Base-by-base conservation (phyloP, 2,888 invertebrate genomes). In the Calameuta pallipes region DNA sequence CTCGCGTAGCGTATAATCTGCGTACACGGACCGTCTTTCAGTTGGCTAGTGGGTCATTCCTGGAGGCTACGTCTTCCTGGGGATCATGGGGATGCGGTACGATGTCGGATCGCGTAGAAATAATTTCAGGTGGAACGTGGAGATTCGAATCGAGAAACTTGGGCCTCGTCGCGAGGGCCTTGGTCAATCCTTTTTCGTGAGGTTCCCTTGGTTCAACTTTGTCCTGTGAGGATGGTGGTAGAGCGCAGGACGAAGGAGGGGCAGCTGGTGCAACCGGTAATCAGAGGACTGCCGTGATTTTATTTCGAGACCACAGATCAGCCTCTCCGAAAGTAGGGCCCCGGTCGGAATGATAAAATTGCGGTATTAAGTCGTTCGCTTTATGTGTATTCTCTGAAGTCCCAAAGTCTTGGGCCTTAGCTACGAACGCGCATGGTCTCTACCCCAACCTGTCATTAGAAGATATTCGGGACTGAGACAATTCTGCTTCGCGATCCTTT, bases 311-410 rank as follows among this genome's bases (percentile, higher is more conserved):
- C 90, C 91, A 84, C 90, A 90, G 88, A 90, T 89, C 85, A 84
- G 83, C 86, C 82, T 83, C 81, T 82, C 82, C 75, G 78, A 82
- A 82, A 82, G 80, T 79, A 80, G 80, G 83, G 83, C 78, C 83
- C 78, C 80, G 82, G 85, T 87, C 84, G 83, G 86, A 91, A 90
- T 91, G 91, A 91, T 91, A 90, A 91, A 91, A 91, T 91, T 91
- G 90, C 89, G 88, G 91, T 89, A 91, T 91, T 91, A 90, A 91
- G 90, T 91, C 90, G 91, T 91, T 90, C 88, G 87, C 87, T 91
- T 91, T 91, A 91, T 91, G 91, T 89, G 91, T 90, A 88, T 91
- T 91, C 91, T 87, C 86, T 91, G 91, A 91, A 91, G 89, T 87
- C 88, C 86, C 87, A 84, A 88, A 89, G 86, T 89, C 84, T 81